Evolutionary conservation across 2,888 invertebrate species (phyloP).

Genomic region (Chorisops tibialis): DNA sequence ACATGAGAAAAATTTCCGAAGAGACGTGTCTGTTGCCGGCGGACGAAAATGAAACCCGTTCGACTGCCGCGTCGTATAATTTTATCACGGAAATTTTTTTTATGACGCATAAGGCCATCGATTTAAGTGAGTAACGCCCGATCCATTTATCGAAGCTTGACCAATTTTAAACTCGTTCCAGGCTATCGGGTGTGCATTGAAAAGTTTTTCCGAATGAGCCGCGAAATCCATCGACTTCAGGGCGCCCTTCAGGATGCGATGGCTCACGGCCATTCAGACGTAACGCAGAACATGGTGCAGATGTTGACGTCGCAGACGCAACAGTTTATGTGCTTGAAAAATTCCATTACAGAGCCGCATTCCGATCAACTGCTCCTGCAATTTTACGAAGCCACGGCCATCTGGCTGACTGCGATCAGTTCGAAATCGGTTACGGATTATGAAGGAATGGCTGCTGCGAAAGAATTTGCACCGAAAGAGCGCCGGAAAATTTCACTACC

Average conservation of each 20-base stretch:
- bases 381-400: conserved; percentile 76
- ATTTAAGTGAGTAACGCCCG: conserved; percentile 58
- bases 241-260: conserved; percentile 68
- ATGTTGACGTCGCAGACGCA: conserved; percentile 65
- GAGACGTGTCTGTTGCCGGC: conserved; percentile 80
- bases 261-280: conserved; percentile 58
- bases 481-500: conserved; percentile 61
- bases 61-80: conserved; percentile 62
- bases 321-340: conserved; percentile 66
- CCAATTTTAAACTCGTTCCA: conserved; percentile 28
- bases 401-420: conserved; percentile 84
- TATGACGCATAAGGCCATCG: conserved; percentile 81
- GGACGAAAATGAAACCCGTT: conserved; percentile 57
- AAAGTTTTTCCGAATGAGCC: conserved; percentile 63
- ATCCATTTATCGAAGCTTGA: background rate
- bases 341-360: conserved; percentile 73
- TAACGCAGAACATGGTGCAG: conserved; percentile 61
- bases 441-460: conserved; percentile 42
- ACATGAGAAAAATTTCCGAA: conserved; percentile 64
- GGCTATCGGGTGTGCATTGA: conserved; percentile 68
- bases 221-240: conserved; percentile 71
- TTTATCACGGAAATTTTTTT: conserved; percentile 92
- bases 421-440: conserved; percentile 52
- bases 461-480: conserved; percentile 61
- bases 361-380: conserved; percentile 68